Percentiles rank a stretch among this genome's conserved stretches.
Conservation (phyloP, 2,888 invertebrate species). For the Drosophila sordidula region DNA sequence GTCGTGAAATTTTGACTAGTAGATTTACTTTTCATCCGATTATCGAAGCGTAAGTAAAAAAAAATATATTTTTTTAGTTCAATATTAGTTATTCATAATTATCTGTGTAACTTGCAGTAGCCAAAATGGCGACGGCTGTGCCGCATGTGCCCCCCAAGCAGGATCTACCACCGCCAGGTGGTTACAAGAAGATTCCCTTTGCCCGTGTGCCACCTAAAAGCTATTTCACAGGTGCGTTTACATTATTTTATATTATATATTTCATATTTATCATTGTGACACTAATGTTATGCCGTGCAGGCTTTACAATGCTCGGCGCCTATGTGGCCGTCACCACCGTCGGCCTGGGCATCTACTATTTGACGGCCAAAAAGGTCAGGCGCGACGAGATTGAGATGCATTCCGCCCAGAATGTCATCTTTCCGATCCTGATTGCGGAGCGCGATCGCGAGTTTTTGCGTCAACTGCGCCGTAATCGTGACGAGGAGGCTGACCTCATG, state of each 20-base stretch:
- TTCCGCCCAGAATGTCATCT: conserved; percentile 91
- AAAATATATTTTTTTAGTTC: not conserved
- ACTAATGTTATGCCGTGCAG: conserved; percentile 81
- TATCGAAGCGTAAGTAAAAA: conserved; percentile 54
- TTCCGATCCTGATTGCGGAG: conserved; percentile 93
- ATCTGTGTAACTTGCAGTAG: conserved; percentile 32
- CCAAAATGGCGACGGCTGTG: conserved; percentile 75
- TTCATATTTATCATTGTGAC: not conserved
- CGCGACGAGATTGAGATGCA: conserved; percentile 90
- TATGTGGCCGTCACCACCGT: conserved; percentile 87
- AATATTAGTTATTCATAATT: not conserved
- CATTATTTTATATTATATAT: not conserved
- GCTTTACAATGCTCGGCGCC: conserved; percentile 88
- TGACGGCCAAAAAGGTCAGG: conserved; percentile 86
- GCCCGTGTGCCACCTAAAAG: conserved; percentile 90
- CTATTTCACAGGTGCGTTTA: conserved; percentile 88
- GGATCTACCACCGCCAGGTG: conserved; percentile 97
- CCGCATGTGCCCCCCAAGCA: conserved; percentile 87
- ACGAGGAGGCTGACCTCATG: conserved; percentile 95
- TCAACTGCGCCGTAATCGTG: conserved; percentile 91
- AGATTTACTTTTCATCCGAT: conserved; percentile 36
- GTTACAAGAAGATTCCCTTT: conserved; percentile 92
- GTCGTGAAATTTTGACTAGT: conserved; percentile 65
- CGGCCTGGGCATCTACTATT: conserved; percentile 87
- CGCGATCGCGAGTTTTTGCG: conserved; percentile 93